Percentiles rank a stretch among this genome's conserved stretches.
Evolutionary conservation across 2,113 vertebrate species (phyloP).

Genomic region (Nestor notabilis): DNA sequence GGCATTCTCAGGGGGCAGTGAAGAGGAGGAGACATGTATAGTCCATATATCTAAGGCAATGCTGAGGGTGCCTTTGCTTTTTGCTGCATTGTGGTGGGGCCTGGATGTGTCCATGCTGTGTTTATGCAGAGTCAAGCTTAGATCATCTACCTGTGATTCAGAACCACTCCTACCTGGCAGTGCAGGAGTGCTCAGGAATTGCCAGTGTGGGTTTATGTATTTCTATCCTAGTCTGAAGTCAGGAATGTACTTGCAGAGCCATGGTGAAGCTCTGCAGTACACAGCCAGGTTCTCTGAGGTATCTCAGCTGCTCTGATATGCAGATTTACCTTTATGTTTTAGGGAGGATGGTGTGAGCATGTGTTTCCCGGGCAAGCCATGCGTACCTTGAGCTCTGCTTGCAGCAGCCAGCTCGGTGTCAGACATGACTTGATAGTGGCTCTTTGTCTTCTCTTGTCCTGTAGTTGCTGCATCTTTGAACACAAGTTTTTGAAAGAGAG

Average conservation of each 20-base stretch:
- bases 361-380: not conserved
- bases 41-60: rapidly evolving
- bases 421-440: not conserved
- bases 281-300: not conserved
- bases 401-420: not conserved
- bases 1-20: not conserved
- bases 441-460: not conserved
- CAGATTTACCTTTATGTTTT: not conserved
- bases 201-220: not conserved
- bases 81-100: not conserved
- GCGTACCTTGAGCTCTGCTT: not conserved
- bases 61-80: not conserved
- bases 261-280: not conserved
- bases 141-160: rapidly evolving
- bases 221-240: not conserved
- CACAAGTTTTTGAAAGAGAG: not conserved
- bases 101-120: not conserved
- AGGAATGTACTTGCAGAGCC: not conserved
- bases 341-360: not conserved
- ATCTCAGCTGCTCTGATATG: not conserved
- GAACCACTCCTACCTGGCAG: not conserved
- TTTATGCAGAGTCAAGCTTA: not conserved
- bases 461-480: not conserved
- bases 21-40: not conserved
- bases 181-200: not conserved